phyloP scores from a whole-genome alignment of 2,797 vertebrate genomes.

The Acanthopagrus latus region DNA sequence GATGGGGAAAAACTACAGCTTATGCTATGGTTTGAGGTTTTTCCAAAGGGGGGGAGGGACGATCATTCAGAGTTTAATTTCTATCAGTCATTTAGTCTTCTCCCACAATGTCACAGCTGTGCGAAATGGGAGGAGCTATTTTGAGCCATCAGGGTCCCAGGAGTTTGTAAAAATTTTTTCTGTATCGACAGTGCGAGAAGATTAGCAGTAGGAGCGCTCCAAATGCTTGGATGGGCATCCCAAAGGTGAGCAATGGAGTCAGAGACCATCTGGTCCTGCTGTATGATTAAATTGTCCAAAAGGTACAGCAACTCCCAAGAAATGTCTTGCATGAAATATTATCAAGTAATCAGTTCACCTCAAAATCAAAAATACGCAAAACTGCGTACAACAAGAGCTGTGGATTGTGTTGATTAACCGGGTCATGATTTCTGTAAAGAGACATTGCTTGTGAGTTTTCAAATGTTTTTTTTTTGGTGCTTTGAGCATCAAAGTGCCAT shows the following conservation, averaged over 20 bases:
- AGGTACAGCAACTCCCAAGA: too few relatives aligned
- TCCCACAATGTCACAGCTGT: slow-evolving; percentile 53
- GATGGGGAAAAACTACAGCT: slow-evolving; percentile 93
- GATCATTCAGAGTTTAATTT: slow-evolving; percentile 60
- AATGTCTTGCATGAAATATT: too few relatives aligned
- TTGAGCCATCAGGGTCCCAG: slow-evolving; percentile 14
- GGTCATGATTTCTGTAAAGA: too few relatives aligned
- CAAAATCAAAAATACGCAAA: too few relatives aligned
- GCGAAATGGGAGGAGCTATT: slow-evolving; percentile 40
- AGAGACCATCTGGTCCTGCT: background rate
- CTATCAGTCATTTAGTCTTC: slow-evolving; percentile 58
- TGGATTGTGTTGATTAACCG: too few relatives aligned
- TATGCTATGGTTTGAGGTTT: slow-evolving; percentile 85
- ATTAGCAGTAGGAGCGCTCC: background rate
- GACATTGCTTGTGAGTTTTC: too few relatives aligned
- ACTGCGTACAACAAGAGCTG: too few relatives aligned
- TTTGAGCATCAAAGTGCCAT: too few relatives aligned
- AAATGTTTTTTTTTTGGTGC: too few relatives aligned
- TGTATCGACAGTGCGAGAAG: background rate
- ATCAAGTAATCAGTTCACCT: too few relatives aligned
- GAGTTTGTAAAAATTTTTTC: background rate
- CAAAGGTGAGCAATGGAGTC: background rate
- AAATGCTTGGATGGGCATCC: background rate
- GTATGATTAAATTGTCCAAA: background rate
- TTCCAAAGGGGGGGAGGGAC: slow-evolving; percentile 56